phyloP scores from a whole-genome alignment of 2,113 vertebrate genomes.

The Stigmatopora argus region DNA sequence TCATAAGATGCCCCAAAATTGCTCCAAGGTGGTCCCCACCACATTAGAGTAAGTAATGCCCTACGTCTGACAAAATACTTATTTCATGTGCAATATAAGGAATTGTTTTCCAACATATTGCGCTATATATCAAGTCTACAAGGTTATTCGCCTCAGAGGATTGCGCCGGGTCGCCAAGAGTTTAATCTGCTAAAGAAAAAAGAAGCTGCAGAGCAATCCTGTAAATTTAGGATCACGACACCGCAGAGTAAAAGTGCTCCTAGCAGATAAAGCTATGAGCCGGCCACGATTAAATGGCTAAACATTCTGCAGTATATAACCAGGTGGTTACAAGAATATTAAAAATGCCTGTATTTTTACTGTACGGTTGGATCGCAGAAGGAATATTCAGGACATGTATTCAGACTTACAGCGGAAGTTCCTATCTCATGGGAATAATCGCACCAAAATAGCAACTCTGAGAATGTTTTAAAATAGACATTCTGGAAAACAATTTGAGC shows the following conservation, averaged over 20 bases:
- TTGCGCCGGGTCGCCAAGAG: not conserved
- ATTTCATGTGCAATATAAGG: not conserved
- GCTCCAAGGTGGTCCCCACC: too few species aligned
- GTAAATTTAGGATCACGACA: slow-evolving; percentile 7
- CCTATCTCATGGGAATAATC: slow-evolving; percentile 17
- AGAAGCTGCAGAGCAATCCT: slow-evolving; percentile 6
- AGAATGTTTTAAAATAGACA: slow-evolving; percentile 23
- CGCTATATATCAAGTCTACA: not conserved
- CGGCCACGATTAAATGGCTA: slow-evolving; percentile 34
- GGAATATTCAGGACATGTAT: slow-evolving; percentile 5
- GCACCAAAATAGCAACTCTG: slow-evolving; percentile 14
- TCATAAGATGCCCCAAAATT: too few species aligned
- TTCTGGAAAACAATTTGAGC: slow-evolving; percentile 15
- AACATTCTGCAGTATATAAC: not conserved
- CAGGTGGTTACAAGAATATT: not conserved
- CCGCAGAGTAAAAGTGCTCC: slow-evolving; percentile 30
- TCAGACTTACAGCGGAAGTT: slow-evolving; percentile 31
- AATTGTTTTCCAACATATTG: not conserved
- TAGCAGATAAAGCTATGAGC: slow-evolving; percentile 32
- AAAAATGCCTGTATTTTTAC: too few species aligned
- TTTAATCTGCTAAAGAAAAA: slow-evolving; percentile 18
- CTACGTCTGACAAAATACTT: not conserved
- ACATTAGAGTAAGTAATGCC: not conserved
- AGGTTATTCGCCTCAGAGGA: not conserved
- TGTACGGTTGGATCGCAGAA: not conserved